Evolutionary conservation across 2,888 invertebrate species (phyloP).

Genomic region (Euphydryas editha): DNA sequence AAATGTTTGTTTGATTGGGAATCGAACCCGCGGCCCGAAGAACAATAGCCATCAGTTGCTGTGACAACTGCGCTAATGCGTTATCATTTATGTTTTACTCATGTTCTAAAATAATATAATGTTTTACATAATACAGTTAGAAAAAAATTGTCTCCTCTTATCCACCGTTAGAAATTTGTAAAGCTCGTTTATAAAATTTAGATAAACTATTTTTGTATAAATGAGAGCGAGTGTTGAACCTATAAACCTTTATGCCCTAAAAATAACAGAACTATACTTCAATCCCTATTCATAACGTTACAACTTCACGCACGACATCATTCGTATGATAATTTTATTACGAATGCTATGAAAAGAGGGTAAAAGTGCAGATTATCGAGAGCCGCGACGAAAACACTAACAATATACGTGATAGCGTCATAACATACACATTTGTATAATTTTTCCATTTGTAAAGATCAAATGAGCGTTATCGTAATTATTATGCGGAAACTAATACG

Average conservation of each 20-base stretch:
- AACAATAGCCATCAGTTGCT: too few relatives aligned
- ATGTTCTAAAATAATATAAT: too few relatives aligned
- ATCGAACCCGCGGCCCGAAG: too few relatives aligned
- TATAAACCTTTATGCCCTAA: constrained; percentile 8
- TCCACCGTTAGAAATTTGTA: neutral
- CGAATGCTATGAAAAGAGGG: constrained; percentile 67
- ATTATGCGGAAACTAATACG: constrained; percentile 34
- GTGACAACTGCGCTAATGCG: too few relatives aligned
- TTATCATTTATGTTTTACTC: too few relatives aligned
- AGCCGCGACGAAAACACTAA: constrained; percentile 52
- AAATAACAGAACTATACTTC: constrained; percentile 2
- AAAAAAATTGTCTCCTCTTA: neutral
- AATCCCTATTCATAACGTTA: constrained; percentile 14
- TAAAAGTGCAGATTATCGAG: constrained; percentile 70
- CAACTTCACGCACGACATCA: constrained; percentile 50
- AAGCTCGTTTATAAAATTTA: neutral
- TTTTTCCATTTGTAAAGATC: constrained; percentile 58
- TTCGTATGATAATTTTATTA: constrained; percentile 76
- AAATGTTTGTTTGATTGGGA: too few relatives aligned
- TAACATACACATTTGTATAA: constrained; percentile 71
- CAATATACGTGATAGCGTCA: constrained; percentile 58
- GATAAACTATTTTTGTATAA: neutral
- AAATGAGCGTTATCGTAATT: constrained; percentile 44
- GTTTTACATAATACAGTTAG: neutral
- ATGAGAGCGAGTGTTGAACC: neutral